Evolutionary conservation across 64 coral and sea anemone genomes (phyloP).

Genomic region (Actinia tenebrosa): DNA sequence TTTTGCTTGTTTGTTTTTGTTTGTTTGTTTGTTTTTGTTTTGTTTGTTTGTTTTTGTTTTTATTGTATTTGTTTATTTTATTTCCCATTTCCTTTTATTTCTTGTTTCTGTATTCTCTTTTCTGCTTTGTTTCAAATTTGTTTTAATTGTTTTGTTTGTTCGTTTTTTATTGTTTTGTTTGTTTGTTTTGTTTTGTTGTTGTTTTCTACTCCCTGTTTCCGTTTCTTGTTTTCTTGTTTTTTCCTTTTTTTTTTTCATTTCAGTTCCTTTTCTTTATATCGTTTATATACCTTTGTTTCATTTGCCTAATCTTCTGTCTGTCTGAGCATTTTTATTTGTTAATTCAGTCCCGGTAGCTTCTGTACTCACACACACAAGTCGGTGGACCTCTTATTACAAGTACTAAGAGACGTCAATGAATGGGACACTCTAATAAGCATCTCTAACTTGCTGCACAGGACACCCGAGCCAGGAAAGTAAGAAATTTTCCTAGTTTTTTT

Average conservation of each 20-base stretch:
- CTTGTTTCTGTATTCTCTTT: neutral
- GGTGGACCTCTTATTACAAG: conserved; percentile 78
- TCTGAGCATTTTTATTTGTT: neutral
- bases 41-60: neutral
- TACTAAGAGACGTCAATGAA: conserved; percentile 76
- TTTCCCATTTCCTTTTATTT: neutral
- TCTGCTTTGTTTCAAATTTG: neutral
- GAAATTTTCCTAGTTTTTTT: neutral
- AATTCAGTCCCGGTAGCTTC: conserved; percentile 82
- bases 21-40: neutral
- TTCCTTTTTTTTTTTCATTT: neutral
- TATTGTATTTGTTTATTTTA: neutral
- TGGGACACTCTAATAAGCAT: conserved; percentile 85
- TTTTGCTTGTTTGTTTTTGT: neutral
- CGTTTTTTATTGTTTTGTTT: neutral
- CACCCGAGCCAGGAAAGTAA: conserved; percentile 93
- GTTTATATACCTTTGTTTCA: neutral
- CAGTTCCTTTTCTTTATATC: neutral
- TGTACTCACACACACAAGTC: conserved; percentile 98
- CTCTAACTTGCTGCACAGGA: conserved; percentile 80
- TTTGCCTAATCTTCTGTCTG: neutral
- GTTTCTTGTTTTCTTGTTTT: neutral
- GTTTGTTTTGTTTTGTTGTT: neutral
- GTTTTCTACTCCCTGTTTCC: neutral
- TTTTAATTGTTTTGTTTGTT: neutral